These are phyloP conservation scores for Drosophila formosana DNA, from an alignment of 2,888 invertebrate genomes.

Conservation along the genomic window DNA sequence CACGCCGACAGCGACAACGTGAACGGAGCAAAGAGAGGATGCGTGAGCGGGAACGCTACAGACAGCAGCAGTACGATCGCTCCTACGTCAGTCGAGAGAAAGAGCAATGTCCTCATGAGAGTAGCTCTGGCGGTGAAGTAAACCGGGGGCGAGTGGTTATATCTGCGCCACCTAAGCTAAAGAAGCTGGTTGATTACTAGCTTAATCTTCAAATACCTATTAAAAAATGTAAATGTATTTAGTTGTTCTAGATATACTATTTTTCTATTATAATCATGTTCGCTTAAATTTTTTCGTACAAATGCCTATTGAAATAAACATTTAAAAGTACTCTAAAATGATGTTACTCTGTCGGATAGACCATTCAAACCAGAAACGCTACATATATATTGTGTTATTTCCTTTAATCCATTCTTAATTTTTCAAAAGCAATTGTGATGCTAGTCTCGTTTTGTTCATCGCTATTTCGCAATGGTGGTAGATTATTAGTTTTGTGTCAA, in stretches of 20 bases:
- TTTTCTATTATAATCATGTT: constrained; percentile 49
- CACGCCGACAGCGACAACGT: constrained; percentile 69
- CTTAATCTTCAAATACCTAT: background rate
- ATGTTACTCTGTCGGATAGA: background rate
- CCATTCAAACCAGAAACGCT: too few species aligned
- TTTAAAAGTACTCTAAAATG: background rate
- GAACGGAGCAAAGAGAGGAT: constrained; percentile 67
- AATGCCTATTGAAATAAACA: constrained; percentile 23
- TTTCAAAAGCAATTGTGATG: too few species aligned
- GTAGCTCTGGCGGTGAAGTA: constrained; percentile 48
- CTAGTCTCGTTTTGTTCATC: too few species aligned
- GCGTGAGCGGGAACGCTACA: constrained; percentile 70
- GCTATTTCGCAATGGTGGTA: too few species aligned
- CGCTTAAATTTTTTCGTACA: constrained; percentile 24
- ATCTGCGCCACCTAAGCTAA: constrained; percentile 83
- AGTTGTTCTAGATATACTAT: constrained; percentile 52
- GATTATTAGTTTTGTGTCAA: too few species aligned
- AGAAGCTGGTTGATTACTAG: constrained; percentile 83
- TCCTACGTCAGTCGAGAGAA: constrained; percentile 44
- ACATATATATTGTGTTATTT: too few species aligned
- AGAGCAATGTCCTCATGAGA: constrained; percentile 46
- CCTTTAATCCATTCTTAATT: too few species aligned
- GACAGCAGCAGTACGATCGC: constrained; percentile 62
- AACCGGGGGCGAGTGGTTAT: constrained; percentile 83
- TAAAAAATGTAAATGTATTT: constrained; percentile 24